Percentiles rank a stretch among this genome's conserved stretches.
These are phyloP conservation scores for Sparidentex hasta DNA, from an alignment of 2,797 vertebrate species.

Conservation along the genomic window DNA sequence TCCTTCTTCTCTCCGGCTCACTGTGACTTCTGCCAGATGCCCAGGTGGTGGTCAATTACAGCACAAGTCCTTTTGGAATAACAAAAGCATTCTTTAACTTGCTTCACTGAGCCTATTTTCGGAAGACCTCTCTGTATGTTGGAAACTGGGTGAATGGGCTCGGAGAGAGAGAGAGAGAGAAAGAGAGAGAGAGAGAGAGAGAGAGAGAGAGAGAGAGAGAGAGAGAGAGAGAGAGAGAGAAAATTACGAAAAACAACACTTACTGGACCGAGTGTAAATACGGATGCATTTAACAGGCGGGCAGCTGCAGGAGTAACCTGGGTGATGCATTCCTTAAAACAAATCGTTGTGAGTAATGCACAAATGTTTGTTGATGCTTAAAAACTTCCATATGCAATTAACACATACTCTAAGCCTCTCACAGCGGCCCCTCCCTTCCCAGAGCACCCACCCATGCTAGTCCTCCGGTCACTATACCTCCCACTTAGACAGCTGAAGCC, in stretches of 20 bases:
- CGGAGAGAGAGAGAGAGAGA: background rate
- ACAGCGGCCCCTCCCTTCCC: conserved; percentile 57
- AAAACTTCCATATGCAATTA: conserved; percentile 76
- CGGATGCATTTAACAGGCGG: conserved; percentile 59
- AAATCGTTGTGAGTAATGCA: conserved; percentile 67
- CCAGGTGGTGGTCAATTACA: conserved; percentile 83
- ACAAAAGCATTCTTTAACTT: conserved; percentile 79
- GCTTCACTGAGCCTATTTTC: conserved; percentile 71
- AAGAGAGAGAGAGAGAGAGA: conserved; percentile 2
- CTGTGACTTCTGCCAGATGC: conserved; percentile 78
- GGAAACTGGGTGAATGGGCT: conserved; percentile 73
- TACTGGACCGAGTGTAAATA: conserved; percentile 50
- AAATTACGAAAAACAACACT: conserved; percentile 48
- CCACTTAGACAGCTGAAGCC: conserved; percentile 69
- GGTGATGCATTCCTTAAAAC: conserved; percentile 56
- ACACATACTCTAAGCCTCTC: conserved; percentile 58
- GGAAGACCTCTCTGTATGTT: conserved; percentile 65
- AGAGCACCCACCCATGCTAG: conserved; percentile 62
- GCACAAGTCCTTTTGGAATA: conserved; percentile 77
- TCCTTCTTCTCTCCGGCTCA: conserved; percentile 42
- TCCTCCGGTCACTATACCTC: conserved; percentile 71
- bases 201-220: background rate
- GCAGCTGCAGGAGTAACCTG: conserved; percentile 52
- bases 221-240: background rate
- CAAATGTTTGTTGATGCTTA: conserved; percentile 65